These are phyloP conservation scores for Protonemura montana DNA, from an alignment of 2,888 invertebrate species.

Conservation along the genomic window DNA sequence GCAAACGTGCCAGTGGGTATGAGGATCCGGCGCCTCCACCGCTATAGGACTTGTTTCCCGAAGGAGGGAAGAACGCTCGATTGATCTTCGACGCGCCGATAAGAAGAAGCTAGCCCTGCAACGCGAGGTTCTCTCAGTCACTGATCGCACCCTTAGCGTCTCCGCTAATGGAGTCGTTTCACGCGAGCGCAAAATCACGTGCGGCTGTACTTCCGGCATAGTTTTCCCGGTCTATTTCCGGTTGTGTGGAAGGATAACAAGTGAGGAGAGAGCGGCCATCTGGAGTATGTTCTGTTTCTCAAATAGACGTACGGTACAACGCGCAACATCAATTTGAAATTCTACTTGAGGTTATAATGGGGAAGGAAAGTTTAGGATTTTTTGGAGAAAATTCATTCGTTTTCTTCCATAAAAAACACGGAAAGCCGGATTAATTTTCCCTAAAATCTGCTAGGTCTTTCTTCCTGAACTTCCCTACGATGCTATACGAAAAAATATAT, in stretches of 20 bases:
- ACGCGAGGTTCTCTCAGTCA: not conserved
- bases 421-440: too few species aligned
- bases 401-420: too few species aligned
- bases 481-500: too few species aligned
- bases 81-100: not conserved
- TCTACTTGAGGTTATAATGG: too few species aligned
- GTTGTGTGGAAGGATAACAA: slow-evolving; percentile 13
- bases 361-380: too few species aligned
- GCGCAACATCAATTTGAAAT: not conserved
- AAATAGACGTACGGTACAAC: not conserved
- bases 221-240: slow-evolving; percentile 36
- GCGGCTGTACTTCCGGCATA: slow-evolving; percentile 29
- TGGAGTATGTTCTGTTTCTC: not conserved
- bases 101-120: not conserved
- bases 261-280: slow-evolving; percentile 13
- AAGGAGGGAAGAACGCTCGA: not conserved
- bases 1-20: not conserved
- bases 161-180: slow-evolving; percentile 39
- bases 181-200: slow-evolving; percentile 35
- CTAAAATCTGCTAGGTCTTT: too few species aligned
- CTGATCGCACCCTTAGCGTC: slow-evolving; percentile 24
- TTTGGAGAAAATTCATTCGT: too few species aligned
- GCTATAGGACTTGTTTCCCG: not conserved
- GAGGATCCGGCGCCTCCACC: not conserved
- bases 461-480: too few species aligned